phyloP scores from a whole-genome alignment of 1,140 invertebrate genomes.

The Ganaspis sp. region DNA sequence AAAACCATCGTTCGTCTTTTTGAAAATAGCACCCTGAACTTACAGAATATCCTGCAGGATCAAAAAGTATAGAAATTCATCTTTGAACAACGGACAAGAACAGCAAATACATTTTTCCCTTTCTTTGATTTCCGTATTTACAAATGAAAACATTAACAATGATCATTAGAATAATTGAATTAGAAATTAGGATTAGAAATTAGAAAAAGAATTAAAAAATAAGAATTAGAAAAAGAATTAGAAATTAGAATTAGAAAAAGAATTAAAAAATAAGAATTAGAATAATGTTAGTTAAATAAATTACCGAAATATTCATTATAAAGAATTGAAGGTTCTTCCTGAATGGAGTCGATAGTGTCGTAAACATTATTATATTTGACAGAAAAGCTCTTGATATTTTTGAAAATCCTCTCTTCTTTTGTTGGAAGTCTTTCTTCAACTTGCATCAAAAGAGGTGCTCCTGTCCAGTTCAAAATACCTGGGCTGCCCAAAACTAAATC shows the following conservation, averaged over 20 bases:
- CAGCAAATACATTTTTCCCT: no score
- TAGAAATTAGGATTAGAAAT: no score
- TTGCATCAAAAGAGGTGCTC: conserved; percentile 55
- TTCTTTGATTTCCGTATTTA: no score
- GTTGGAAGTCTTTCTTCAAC: conserved; percentile 39
- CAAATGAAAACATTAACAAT: no score
- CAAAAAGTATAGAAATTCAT: background rate
- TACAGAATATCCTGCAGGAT: conserved; percentile 78
- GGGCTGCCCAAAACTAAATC: conserved; percentile 78
- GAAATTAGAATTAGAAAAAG: no score
- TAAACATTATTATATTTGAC: background rate
- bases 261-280: conserved; percentile 15
- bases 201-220: background rate
- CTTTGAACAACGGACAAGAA: no score
- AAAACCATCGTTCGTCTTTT: conserved; percentile 68
- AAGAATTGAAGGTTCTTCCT: background rate
- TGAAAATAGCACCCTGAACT: conserved; percentile 77
- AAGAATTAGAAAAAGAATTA: conserved; percentile 23
- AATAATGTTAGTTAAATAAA: background rate
- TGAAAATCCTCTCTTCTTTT: conserved; percentile 33
- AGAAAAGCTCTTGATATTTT: conserved; percentile 5
- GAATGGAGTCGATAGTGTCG: background rate
- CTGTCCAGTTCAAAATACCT: conserved; percentile 78
- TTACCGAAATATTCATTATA: conserved; percentile 53
- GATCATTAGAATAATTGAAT: no score